Evolutionary conservation across 2,888 invertebrate species (phyloP).

Genomic region (Cremastobaeus sp.): DNA sequence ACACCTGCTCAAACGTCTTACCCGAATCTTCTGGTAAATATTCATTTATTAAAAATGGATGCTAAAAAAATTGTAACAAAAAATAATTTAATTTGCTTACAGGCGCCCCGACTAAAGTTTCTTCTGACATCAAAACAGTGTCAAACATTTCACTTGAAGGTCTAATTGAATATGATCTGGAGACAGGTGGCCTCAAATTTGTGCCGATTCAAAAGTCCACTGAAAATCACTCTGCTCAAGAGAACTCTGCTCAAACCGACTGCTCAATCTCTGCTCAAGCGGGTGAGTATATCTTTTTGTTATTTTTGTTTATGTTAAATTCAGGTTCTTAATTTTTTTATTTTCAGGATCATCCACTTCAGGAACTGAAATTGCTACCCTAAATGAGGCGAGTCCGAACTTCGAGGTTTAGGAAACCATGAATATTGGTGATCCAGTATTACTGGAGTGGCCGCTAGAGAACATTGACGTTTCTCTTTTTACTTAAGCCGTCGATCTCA

Average conservation of each 20-base stretch:
- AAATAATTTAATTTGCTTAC: not conserved
- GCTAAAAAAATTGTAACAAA: not conserved
- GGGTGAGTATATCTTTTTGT: too few species aligned
- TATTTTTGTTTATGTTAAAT: too few species aligned
- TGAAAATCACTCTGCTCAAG: too few species aligned
- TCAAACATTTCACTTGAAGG: not conserved
- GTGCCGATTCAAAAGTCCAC: not conserved
- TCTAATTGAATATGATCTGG: not conserved
- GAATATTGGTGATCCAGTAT: not conserved
- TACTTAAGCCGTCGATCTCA: slow-evolving; percentile 4
- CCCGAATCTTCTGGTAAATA: slow-evolving; percentile 1
- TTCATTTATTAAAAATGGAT: not conserved
- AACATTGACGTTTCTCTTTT: not conserved
- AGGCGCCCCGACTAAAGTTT: not conserved
- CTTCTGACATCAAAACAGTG: not conserved
- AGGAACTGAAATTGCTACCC: too few species aligned
- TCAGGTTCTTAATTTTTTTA: too few species aligned
- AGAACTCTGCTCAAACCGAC: too few species aligned
- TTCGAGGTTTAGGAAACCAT: too few species aligned
- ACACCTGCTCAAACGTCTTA: too few species aligned
- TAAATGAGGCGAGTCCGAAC: too few species aligned
- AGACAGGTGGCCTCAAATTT: not conserved
- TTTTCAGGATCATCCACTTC: too few species aligned
- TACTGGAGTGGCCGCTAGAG: not conserved
- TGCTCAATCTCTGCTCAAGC: too few species aligned